A percentile compares a stretch with the other conserved stretches of the same genome.
These are phyloP conservation scores for Synergus gifuensis DNA, from an alignment of 2,888 invertebrate species.

Conservation along the genomic window DNA sequence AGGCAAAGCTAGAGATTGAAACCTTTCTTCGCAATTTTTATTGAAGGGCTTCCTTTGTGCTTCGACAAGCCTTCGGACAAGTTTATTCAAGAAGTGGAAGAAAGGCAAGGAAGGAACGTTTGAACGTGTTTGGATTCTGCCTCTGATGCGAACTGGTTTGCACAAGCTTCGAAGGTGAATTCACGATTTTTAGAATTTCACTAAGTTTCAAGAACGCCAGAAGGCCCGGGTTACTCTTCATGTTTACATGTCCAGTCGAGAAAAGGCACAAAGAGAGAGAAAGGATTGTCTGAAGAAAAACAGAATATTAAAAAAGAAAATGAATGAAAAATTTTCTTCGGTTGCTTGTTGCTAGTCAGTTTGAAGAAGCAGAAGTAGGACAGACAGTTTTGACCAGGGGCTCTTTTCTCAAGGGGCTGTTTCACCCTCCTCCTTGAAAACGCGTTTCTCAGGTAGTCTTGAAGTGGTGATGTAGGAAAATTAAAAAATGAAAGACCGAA, in stretches of 20 bases:
- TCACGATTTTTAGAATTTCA: neutral
- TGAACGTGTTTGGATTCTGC: neutral
- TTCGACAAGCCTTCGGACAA: conserved; percentile 2
- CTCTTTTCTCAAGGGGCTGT: neutral
- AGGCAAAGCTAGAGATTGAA: conserved; percentile 2
- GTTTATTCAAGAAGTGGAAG: conserved; percentile 6
- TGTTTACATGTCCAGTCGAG: neutral
- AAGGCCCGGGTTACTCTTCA: neutral
- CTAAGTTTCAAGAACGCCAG: neutral
- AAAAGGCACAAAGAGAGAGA: neutral
- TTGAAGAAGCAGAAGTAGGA: neutral
- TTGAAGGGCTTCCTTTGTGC: conserved; percentile 3
- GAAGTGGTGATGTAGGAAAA: neutral
- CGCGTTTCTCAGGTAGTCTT: neutral
- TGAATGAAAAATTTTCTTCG: too few species aligned
- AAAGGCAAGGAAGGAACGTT: neutral
- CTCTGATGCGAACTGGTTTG: neutral
- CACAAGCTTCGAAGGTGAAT: neutral
- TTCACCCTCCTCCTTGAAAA: neutral
- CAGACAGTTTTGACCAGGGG: neutral
- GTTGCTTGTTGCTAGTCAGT: neutral
- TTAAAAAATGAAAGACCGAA: neutral
- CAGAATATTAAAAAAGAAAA: neutral
- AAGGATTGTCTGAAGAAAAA: neutral
- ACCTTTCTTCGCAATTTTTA: conserved; percentile 6